phyloP scores from a whole-genome alignment of 2,888 invertebrate species.

The Morpho helenor region DNA sequence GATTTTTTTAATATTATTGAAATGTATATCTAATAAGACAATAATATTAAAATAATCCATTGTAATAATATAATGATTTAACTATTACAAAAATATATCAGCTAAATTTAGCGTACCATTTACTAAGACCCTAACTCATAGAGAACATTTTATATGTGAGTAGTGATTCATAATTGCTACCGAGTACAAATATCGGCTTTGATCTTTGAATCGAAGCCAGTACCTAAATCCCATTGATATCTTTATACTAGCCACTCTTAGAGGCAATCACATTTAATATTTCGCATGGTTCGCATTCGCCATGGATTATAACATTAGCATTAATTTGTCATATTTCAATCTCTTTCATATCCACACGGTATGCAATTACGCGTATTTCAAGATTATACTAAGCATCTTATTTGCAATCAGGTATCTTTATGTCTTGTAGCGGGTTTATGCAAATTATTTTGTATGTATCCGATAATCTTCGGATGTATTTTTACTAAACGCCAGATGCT shows the following conservation, averaged over 20 bases:
- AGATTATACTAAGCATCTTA: slow-evolving; percentile 27
- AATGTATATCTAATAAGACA: no score
- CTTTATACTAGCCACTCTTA: slow-evolving; percentile 41
- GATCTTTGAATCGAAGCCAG: slow-evolving; percentile 57
- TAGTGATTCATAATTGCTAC: slow-evolving; percentile 40
- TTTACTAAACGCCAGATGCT: slow-evolving; percentile 3
- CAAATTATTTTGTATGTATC: slow-evolving; percentile 7
- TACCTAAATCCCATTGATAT: slow-evolving; percentile 54
- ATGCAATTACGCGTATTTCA: slow-evolving; percentile 30
- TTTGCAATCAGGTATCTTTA: slow-evolving; percentile 18
- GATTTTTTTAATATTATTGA: no score
- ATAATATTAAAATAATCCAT: no score
- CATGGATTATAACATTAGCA: slow-evolving; percentile 33
- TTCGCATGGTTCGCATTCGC: slow-evolving; percentile 17
- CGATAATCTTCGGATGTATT: slow-evolving; percentile 7
- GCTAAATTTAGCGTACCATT: neutral
- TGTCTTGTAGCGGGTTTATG: slow-evolving; percentile 8
- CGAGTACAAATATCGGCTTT: slow-evolving; percentile 51
- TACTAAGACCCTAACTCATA: slow-evolving; percentile 1
- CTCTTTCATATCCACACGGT: slow-evolving; percentile 29
- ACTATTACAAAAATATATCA: no score
- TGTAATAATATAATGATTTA: no score
- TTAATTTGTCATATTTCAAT: slow-evolving; percentile 39
- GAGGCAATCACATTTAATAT: slow-evolving; percentile 31
- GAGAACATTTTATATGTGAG: slow-evolving; percentile 37